Percentiles rank a stretch among this genome's conserved stretches.
Conservation (phyloP, 2,888 invertebrate genomes). For the Lottia scabra region DNA sequence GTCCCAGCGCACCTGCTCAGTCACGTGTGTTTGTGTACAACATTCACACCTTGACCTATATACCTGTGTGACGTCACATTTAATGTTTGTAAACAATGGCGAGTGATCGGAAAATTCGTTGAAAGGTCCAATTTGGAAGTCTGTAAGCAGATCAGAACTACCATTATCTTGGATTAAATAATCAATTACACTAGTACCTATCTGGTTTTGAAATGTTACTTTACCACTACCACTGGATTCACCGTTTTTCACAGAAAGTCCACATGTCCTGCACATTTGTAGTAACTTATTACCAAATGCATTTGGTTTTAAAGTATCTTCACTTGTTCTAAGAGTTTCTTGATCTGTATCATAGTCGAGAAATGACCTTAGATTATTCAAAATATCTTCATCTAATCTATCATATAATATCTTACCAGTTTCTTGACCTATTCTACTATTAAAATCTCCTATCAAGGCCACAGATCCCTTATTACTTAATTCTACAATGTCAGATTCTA, state of each 20-base stretch:
- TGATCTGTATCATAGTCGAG: neutral
- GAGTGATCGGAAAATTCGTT: neutral
- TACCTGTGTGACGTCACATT: neutral
- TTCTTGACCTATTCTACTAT: neutral
- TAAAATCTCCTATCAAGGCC: no score
- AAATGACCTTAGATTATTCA: neutral
- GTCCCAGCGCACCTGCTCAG: neutral
- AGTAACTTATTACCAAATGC: neutral
- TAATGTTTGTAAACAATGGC: neutral
- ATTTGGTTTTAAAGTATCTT: neutral
- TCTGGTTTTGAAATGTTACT: neutral
- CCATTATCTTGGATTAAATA: neutral
- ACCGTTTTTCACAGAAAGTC: neutral
- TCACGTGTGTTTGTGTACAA: neutral
- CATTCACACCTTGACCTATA: neutral
- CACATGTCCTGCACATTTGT: neutral
- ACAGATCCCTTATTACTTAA: neutral
- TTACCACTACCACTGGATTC: neutral
- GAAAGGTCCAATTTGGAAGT: neutral
- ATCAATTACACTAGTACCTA: neutral
- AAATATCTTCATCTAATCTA: neutral
- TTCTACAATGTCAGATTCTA: neutral
- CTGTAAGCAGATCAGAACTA: neutral
- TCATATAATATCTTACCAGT: neutral
- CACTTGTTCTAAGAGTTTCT: neutral